Evolutionary conservation across 2,888 invertebrate genomes (phyloP), one percentile per base, ranked within the genome.

Genomic region (Tenthredo distinguenda): DNA sequence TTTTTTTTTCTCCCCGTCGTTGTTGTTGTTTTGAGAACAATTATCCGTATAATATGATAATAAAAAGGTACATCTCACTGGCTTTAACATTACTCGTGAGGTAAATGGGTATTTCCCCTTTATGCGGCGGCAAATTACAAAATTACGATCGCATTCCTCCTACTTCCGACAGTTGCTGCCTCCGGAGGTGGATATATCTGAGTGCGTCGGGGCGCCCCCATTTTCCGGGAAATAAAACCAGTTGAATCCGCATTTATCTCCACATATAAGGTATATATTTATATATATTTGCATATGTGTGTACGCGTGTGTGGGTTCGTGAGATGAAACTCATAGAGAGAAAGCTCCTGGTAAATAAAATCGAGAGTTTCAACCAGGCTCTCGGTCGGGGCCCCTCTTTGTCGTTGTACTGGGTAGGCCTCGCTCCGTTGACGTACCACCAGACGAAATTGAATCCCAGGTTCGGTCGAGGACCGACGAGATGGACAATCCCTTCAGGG

Each of bases 391-490:
- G 43, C 43, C 15, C 47, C 47, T 47, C 47, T 47, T 47, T 47
- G 47, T 47, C 47, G 47, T 47, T 4, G 47, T 15, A 47, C 47
- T 47, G 15, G 47, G 12, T 47, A 47, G 47, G 47, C 47, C 47
- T 47, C 26, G 26, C 12, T 47, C 12, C 47, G 37, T 40, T 34
- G 81, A 62, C 21, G 55, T 37, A 21, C 79, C 79, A 55, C 55
- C 58, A 79, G 79, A 58, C 37, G 37, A 81, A 81, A 81, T 81
- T 81, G 81, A 81, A 81, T 81, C 81, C 81, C 81, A 40, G 37
- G 40, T 62, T 62, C 55, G n/a, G 85, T 85, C 71, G 26, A 81
- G 74, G 76, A 58, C 18, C 58, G 55, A 84, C 37, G 58, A 37
- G 21, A 83, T 68, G 65, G 83, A 58, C 84, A 43, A 84, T 43